These are phyloP conservation scores for Datnioides undecimradiatus DNA, from an alignment of 2,113 vertebrate species.

Conservation along the genomic window DNA sequence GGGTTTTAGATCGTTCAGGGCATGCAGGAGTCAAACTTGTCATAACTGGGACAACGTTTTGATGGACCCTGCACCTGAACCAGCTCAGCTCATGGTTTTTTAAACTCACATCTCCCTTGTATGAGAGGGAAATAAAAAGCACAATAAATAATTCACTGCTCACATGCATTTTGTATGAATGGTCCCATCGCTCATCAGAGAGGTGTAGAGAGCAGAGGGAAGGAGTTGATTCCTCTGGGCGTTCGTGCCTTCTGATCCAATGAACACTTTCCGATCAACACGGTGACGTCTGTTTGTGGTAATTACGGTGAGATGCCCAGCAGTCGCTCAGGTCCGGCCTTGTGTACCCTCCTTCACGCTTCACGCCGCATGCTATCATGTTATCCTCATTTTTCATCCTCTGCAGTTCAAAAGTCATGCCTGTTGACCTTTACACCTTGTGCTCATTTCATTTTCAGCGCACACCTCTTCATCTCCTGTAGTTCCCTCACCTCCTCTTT, in stretches of 20 bases:
- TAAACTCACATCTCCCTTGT: slow-evolving; percentile 48
- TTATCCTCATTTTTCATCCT: slow-evolving; percentile 35
- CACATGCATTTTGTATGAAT: slow-evolving; percentile 76
- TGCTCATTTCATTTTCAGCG: slow-evolving; percentile 69
- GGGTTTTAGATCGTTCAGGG: neutral
- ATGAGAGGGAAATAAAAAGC: slow-evolving; percentile 70
- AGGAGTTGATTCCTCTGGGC: slow-evolving; percentile 13
- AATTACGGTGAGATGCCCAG: slow-evolving; percentile 14
- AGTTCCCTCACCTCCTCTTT: slow-evolving; percentile 49
- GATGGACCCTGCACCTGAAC: slow-evolving; percentile 53
- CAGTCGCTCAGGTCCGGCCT: slow-evolving; percentile 18
- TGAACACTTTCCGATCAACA: slow-evolving; percentile 18
- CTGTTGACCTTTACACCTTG: slow-evolving; percentile 68
- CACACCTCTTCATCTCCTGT: slow-evolving; percentile 53
- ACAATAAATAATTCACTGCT: slow-evolving; percentile 77
- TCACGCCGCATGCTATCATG: neutral
- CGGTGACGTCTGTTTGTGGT: neutral
- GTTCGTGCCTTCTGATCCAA: slow-evolving; percentile 14
- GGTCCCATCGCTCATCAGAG: slow-evolving; percentile 59
- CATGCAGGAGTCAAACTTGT: neutral
- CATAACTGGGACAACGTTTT: slow-evolving; percentile 10
- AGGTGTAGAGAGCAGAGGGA: slow-evolving; percentile 16
- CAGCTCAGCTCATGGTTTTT: slow-evolving; percentile 56
- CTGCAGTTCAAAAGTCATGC: slow-evolving; percentile 18
- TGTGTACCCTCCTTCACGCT: neutral